Conservation (phyloP, 1,140 invertebrate species). For the Drosophila willistoni region DNA sequence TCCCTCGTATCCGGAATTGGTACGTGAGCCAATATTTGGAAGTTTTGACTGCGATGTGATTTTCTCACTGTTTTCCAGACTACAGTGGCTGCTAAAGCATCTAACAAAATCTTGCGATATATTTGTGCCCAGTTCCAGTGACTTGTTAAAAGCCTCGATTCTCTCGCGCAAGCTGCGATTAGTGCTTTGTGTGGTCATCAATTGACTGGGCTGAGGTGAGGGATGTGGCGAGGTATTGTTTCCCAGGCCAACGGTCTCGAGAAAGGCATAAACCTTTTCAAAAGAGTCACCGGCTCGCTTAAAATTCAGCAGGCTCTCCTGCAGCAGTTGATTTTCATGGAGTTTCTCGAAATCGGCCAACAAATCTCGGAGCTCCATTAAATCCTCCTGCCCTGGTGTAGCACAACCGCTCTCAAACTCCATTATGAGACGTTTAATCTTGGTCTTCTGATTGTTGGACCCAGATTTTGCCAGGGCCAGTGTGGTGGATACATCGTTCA, state of each 20-base stretch:
- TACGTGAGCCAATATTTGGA: neutral
- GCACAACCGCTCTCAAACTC: conserved; percentile 51
- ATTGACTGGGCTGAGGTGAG: conserved; percentile 2
- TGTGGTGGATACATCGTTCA: conserved; percentile 45
- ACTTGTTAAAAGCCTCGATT: conserved; percentile 59
- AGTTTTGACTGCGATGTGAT: neutral
- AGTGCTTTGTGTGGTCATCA: conserved; percentile 9
- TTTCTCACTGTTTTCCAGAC: neutral
- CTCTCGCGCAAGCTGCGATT: conserved; percentile 52
- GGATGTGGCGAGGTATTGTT: neutral
- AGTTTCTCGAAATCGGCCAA: conserved; percentile 57
- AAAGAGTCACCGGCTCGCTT: conserved; percentile 62
- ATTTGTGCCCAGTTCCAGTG: conserved; percentile 32
- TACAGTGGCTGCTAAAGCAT: conserved; percentile 47
- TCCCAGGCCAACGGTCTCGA: conserved; percentile 21
- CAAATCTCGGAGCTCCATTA: conserved; percentile 33
- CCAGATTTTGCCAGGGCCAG: conserved; percentile 12
- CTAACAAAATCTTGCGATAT: conserved; percentile 38
- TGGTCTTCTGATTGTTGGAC: conserved; percentile 21
- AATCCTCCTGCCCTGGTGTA: conserved; percentile 17
- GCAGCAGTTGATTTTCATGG: conserved; percentile 53
- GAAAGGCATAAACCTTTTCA: conserved; percentile 41
- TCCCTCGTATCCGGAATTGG: conserved; percentile 58
- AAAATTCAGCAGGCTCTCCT: conserved; percentile 50
- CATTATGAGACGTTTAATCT: conserved; percentile 60